phyloP scores from a whole-genome alignment of 1,140 invertebrate species.

The Drosophila quadrilineata region DNA sequence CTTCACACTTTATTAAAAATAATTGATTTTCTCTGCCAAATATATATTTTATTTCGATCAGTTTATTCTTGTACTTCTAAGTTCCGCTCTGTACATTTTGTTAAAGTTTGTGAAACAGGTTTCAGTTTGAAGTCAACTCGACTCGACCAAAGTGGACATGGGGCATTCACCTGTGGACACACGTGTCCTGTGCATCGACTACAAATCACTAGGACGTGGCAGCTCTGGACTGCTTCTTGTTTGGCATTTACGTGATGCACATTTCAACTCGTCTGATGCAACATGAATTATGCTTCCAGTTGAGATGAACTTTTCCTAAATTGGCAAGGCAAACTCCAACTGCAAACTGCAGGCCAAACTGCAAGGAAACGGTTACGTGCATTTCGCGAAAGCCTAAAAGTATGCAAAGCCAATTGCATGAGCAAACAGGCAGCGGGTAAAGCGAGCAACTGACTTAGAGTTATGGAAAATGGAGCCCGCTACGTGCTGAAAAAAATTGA shows the following conservation, averaged over 20 bases:
- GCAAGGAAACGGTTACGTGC: constrained; percentile 56
- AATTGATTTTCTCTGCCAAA: no score
- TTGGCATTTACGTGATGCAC: constrained; percentile 73
- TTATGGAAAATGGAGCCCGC: constrained; percentile 13
- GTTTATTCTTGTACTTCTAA: background rate
- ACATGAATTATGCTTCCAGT: constrained; percentile 69
- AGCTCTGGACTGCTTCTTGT: constrained; percentile 53
- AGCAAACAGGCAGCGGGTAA: background rate
- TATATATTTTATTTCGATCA: no score
- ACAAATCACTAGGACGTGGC: constrained; percentile 52
- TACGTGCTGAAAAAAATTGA: constrained; percentile 75
- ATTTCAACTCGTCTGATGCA: constrained; percentile 66
- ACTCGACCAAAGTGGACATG: constrained; percentile 34
- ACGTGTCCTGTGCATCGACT: constrained; percentile 19
- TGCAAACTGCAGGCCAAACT: no score
- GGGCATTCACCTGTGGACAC: constrained; percentile 38
- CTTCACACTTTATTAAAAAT: no score
- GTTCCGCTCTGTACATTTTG: constrained; percentile 33
- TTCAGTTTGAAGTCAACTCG: constrained; percentile 28
- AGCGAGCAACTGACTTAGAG: background rate
- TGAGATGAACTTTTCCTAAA: constrained; percentile 64
- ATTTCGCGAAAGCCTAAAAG: constrained; percentile 49
- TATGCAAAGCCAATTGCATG: constrained; percentile 49
- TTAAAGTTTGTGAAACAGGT: constrained; percentile 40
- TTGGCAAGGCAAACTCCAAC: constrained; percentile 62